phyloP scores from a whole-genome alignment of 1,140 invertebrate genomes.

The Drosophila triauraria region DNA sequence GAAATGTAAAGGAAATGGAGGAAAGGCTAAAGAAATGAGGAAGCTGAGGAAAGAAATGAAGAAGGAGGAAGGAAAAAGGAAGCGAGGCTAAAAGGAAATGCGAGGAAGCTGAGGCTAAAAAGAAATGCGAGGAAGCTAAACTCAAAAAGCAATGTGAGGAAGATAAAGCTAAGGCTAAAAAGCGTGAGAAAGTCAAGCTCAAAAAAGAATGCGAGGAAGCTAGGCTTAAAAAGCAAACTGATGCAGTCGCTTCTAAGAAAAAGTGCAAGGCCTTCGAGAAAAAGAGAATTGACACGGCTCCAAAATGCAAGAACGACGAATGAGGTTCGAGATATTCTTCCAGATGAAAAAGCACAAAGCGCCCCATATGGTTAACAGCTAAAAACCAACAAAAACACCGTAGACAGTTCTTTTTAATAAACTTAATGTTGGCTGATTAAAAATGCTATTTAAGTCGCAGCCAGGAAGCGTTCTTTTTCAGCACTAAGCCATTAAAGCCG shows the following conservation, averaged over 20 bases:
- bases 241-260: neutral
- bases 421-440: neutral
- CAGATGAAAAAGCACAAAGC: too few relatives aligned
- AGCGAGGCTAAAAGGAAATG: too few relatives aligned
- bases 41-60: too few relatives aligned
- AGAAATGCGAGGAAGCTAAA: neutral
- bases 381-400: neutral
- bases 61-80: too few relatives aligned
- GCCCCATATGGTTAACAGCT: too few relatives aligned
- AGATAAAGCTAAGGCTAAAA: neutral
- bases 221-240: neutral
- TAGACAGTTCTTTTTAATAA: neutral
- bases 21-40: too few relatives aligned
- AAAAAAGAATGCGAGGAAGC: neutral
- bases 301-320: neutral
- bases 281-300: neutral
- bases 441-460: neutral
- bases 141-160: neutral
- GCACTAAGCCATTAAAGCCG: constrained; percentile 6
- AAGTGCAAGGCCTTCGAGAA: neutral
- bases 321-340: neutral
- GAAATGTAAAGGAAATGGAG: too few relatives aligned
- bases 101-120: too few relatives aligned
- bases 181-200: neutral
- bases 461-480: neutral